Evolutionary conservation across 2,113 vertebrate genomes (phyloP).

Genomic region (Macroglossus sobrinus): DNA sequence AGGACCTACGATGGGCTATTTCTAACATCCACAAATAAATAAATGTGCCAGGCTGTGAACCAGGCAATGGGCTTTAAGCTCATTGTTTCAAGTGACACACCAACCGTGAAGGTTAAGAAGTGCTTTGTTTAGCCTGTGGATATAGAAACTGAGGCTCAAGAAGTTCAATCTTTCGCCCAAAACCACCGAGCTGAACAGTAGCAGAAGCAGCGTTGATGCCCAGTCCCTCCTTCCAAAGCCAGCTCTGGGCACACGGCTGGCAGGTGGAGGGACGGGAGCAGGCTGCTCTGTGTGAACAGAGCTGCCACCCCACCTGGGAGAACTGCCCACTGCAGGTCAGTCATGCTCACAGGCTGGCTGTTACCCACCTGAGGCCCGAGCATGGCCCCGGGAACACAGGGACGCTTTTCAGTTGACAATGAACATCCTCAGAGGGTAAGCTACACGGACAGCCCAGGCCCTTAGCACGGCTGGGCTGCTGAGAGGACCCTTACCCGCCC

Average conservation of each 20-base stretch:
- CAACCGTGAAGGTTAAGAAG: neutral
- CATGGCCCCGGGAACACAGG: accelerated
- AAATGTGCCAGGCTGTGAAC: neutral
- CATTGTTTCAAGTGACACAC: neutral
- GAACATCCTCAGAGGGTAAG: neutral
- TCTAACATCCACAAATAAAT: neutral
- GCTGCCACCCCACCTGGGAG: neutral
- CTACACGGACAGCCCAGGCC: neutral
- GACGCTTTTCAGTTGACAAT: neutral
- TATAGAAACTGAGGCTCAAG: neutral
- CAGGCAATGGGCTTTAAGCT: neutral
- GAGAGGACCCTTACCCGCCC: neutral
- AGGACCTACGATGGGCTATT: neutral
- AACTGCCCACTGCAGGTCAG: neutral
- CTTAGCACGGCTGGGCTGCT: neutral
- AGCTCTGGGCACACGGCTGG: neutral
- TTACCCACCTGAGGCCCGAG: neutral
- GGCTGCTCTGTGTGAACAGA: neutral
- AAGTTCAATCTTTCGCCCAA: neutral
- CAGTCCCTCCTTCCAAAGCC: neutral
- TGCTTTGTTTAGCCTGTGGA: neutral
- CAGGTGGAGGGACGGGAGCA: neutral
- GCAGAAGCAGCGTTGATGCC: neutral
- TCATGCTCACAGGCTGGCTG: neutral
- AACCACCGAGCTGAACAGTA: neutral